Percentiles rank a stretch among this genome's conserved stretches.
phyloP scores from a whole-genome alignment of 1,140 invertebrate genomes.

The Scaptomyza montana region DNA sequence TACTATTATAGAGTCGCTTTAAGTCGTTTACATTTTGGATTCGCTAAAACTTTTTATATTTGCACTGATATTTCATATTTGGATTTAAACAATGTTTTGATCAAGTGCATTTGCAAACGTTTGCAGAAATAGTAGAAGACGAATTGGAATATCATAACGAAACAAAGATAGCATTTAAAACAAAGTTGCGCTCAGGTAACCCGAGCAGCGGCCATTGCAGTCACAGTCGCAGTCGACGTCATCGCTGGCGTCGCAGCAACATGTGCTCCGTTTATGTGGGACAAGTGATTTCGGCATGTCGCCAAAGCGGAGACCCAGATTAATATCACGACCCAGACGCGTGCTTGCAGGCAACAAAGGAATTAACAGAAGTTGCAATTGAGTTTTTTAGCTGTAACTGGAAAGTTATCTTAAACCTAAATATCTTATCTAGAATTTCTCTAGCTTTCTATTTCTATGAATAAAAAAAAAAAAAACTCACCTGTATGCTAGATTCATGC shows the following conservation, averaged over 20 bases:
- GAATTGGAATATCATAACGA: conserved; percentile 11
- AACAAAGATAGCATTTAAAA: conserved; percentile 45
- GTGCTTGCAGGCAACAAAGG: conserved; percentile 2
- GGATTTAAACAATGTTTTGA: conserved; percentile 34
- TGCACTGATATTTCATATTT: conserved; percentile 22
- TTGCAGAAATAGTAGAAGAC: conserved; percentile 66
- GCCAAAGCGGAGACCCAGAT: conserved; percentile 25
- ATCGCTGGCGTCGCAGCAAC: conserved; percentile 32
- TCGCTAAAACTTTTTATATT: not conserved
- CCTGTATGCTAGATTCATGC: conserved; percentile 98
- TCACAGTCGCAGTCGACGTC: conserved; percentile 36
- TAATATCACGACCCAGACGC: conserved; percentile 45
- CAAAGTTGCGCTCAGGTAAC: conserved; percentile 64
- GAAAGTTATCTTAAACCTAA: too few relatives aligned
- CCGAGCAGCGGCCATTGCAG: conserved; percentile 44
- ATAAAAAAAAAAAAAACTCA: conserved; percentile 84
- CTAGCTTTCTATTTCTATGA: too few relatives aligned
- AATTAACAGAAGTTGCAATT: not conserved
- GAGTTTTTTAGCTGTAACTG: too few relatives aligned
- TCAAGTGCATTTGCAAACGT: conserved; percentile 38
- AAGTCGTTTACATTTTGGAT: conserved; percentile 10
- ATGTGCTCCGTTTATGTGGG: conserved; percentile 50
- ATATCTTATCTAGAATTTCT: too few relatives aligned
- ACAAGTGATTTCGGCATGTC: conserved; percentile 46
- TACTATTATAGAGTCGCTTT: not conserved